Evolutionary conservation across 2,888 invertebrate genomes (phyloP).

Genomic region (Byasa hedistus): DNA sequence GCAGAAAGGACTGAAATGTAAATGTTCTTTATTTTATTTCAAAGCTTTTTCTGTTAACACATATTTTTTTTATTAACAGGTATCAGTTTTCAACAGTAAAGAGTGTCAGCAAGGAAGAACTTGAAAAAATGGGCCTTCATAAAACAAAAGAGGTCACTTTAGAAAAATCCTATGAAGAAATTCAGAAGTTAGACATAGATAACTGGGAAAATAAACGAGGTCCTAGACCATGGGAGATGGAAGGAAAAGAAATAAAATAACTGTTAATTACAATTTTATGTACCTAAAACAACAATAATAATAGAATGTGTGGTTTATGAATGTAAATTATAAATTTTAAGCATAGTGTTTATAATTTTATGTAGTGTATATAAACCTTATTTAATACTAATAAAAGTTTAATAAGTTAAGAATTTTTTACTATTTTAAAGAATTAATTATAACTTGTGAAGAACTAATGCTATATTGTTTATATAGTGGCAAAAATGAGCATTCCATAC

Average conservation of each 20-base stretch:
- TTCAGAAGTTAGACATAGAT: slow-evolving; percentile 86
- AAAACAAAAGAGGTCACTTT: slow-evolving; percentile 84
- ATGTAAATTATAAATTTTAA: too few species aligned
- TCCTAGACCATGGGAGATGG: slow-evolving; percentile 91
- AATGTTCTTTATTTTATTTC: not conserved
- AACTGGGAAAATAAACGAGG: slow-evolving; percentile 93
- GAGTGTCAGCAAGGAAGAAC: slow-evolving; percentile 81
- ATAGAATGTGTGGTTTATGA: too few species aligned
- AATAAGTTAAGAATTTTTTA: too few species aligned
- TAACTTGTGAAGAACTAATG: too few species aligned
- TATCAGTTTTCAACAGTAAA: slow-evolving; percentile 81
- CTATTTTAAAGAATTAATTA: too few species aligned
- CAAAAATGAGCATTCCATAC: too few species aligned
- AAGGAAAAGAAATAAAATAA: slow-evolving; percentile 42
- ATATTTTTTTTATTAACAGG: slow-evolving; percentile 44
- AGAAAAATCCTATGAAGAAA: slow-evolving; percentile 86
- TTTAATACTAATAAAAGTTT: too few species aligned
- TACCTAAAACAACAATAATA: not conserved
- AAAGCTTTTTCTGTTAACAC: not conserved
- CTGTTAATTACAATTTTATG: slow-evolving; percentile 28
- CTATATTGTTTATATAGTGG: too few species aligned
- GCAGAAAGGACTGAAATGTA: not conserved
- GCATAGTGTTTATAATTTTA: too few species aligned
- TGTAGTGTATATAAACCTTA: too few species aligned
- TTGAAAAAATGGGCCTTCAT: slow-evolving; percentile 84